Conservation (phyloP, 2,888 invertebrate species). For the Mellilla xanthometata region DNA sequence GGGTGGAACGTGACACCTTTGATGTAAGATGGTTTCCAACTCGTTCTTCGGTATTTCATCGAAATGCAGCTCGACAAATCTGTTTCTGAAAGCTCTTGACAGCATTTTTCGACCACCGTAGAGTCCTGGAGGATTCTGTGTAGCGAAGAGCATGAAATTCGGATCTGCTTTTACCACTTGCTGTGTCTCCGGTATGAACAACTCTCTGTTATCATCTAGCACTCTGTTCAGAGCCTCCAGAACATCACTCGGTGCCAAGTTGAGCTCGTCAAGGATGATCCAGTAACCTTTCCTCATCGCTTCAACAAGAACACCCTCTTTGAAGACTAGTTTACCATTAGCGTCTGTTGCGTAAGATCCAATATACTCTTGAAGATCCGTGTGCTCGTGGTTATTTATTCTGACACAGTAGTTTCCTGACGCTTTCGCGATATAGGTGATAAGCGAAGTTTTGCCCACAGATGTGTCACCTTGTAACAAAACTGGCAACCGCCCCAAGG, state of each 20-base stretch:
- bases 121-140: slow-evolving; percentile 98
- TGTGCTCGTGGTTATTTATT: slow-evolving; percentile 99
- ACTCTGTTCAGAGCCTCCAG: slow-evolving; percentile 98
- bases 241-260: slow-evolving; percentile 98
- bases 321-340: slow-evolving; percentile 93
- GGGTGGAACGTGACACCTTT: slow-evolving; percentile 92
- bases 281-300: slow-evolving; percentile 99
- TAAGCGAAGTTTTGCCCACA: slow-evolving; percentile 98
- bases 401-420: slow-evolving; percentile 97
- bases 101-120: slow-evolving; percentile 98
- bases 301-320: slow-evolving; percentile 97
- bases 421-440: slow-evolving; percentile 94
- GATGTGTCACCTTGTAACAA: slow-evolving; percentile 99
- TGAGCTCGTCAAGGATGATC: slow-evolving; percentile 99
- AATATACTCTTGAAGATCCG: slow-evolving; percentile 98
- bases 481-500: slow-evolving; percentile 94
- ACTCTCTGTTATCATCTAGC: slow-evolving; percentile 98
- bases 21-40: slow-evolving; percentile 93
- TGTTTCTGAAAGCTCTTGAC: slow-evolving; percentile 97
- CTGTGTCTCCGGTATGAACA: slow-evolving; percentile 98
- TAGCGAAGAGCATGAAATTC: slow-evolving; percentile 98
- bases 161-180: slow-evolving; percentile 95
- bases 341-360: slow-evolving; percentile 95
- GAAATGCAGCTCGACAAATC: slow-evolving; percentile 98
- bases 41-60: slow-evolving; percentile 96